Percentiles rank a stretch among this genome's conserved stretches.
These are phyloP conservation scores for Pocillopora verrucosa DNA, from an alignment of 64 coral and sea anemone genomes.

Conservation along the genomic window DNA sequence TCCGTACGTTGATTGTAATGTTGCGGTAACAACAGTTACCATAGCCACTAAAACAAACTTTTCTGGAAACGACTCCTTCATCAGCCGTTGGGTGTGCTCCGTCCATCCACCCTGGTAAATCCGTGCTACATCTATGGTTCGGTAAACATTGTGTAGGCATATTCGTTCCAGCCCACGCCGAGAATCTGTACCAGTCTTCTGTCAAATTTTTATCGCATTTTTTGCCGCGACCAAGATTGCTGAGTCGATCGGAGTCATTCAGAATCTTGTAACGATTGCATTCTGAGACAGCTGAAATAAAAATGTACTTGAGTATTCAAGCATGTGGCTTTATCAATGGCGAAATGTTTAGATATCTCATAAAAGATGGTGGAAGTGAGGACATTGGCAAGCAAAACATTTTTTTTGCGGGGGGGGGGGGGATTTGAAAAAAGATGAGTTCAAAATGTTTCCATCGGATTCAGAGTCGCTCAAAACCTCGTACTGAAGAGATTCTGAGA, in stretches of 20 bases:
- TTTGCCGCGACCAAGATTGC: neutral
- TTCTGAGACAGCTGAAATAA: neutral
- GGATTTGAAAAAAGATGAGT: too few species aligned
- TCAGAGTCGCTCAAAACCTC: too few species aligned
- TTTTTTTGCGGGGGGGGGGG: too few species aligned
- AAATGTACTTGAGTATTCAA: too few species aligned
- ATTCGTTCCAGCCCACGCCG: neutral
- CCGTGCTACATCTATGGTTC: neutral
- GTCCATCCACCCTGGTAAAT: conserved; percentile 19
- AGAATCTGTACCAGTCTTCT: conserved; percentile 44
- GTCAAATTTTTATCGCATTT: neutral
- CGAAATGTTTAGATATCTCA: too few species aligned
- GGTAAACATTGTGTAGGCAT: neutral
- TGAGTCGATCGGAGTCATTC: neutral
- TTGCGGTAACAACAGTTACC: conserved; percentile 1
- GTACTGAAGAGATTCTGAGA: too few species aligned
- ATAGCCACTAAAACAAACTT: conserved; percentile 32
- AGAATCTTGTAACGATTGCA: conserved; percentile 7
- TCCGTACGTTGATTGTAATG: neutral
- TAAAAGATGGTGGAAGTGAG: too few species aligned
- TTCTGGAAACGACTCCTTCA: conserved; percentile 19
- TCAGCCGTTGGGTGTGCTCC: conserved; percentile 11
- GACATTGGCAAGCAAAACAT: too few species aligned
- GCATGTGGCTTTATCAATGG: too few species aligned
- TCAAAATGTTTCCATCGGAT: too few species aligned